These are phyloP conservation scores for Spisula solida DNA, from an alignment of 2,888 invertebrate genomes.

Conservation along the genomic window DNA sequence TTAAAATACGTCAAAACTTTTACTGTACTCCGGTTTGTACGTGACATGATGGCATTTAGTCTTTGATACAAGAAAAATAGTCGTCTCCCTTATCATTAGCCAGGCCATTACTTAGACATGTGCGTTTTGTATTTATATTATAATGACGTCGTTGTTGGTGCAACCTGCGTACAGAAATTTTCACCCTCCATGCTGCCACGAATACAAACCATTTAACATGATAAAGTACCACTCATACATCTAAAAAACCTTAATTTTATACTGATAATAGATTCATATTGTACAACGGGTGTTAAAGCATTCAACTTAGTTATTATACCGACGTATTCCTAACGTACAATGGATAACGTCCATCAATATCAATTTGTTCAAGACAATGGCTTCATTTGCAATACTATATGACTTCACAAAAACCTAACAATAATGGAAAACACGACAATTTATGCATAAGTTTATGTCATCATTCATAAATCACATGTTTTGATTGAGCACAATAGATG, in stretches of 20 bases:
- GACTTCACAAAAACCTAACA: background rate
- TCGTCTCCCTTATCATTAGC: no score
- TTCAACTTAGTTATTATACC: background rate
- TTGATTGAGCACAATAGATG: constrained; percentile 1
- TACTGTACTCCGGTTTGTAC: no score
- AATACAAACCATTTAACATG: background rate
- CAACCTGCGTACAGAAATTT: background rate
- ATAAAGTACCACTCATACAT: background rate
- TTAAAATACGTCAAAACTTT: no score
- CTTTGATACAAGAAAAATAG: no score
- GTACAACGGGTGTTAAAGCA: background rate
- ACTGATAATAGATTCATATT: background rate
- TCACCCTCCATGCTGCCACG: background rate
- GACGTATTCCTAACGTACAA: background rate
- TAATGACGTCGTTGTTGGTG: background rate
- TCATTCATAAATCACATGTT: constrained; percentile 11
- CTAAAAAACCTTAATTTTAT: background rate
- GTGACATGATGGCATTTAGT: no score
- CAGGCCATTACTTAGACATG: no score
- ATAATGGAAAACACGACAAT: background rate
- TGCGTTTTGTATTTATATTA: no score
- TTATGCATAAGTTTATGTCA: background rate
- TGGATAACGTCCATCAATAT: constrained; percentile 3
- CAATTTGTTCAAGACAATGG: constrained; percentile 9
- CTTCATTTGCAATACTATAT: background rate